Conservation (phyloP, 2,888 invertebrate species). For the Monopis laevigella region DNA sequence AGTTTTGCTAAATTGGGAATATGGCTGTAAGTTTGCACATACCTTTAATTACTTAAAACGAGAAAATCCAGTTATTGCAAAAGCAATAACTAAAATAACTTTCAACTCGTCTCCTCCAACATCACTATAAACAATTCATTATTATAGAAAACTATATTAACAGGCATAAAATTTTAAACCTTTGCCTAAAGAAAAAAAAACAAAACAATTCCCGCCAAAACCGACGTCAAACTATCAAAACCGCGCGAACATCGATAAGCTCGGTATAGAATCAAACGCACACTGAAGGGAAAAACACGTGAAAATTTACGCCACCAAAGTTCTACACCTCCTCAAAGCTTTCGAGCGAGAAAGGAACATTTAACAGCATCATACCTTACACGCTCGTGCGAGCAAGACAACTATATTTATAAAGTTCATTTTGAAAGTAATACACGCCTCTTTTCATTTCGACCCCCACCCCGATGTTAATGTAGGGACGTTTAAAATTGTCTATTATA, state of each 20-base stretch:
- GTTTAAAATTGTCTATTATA: slow-evolving; percentile 67
- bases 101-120: slow-evolving; percentile 45
- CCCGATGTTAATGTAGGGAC: slow-evolving; percentile 57
- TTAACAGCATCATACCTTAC: slow-evolving; percentile 31
- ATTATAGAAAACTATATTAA: slow-evolving; percentile 1
- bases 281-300: slow-evolving; percentile 67
- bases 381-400: slow-evolving; percentile 50
- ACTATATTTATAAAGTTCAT: slow-evolving; percentile 31
- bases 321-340: background rate
- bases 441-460: slow-evolving; percentile 47
- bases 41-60: slow-evolving; percentile 38
- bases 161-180: slow-evolving; percentile 6
- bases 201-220: slow-evolving; percentile 47
- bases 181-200: slow-evolving; percentile 28
- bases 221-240: slow-evolving; percentile 58
- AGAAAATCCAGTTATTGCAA: slow-evolving; percentile 58
- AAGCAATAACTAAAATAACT: slow-evolving; percentile 51
- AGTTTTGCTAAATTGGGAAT: too few relatives aligned
- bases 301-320: slow-evolving; percentile 27
- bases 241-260: slow-evolving; percentile 48
- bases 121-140: slow-evolving; percentile 42
- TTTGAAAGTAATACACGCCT: slow-evolving; percentile 52
- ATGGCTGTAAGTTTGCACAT: slow-evolving; percentile 22
- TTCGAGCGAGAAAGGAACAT: slow-evolving; percentile 36
- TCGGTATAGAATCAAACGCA: slow-evolving; percentile 56